phyloP scores from a whole-genome alignment of 1,140 invertebrate species.

The Pogonomyrmex barbatus region DNA sequence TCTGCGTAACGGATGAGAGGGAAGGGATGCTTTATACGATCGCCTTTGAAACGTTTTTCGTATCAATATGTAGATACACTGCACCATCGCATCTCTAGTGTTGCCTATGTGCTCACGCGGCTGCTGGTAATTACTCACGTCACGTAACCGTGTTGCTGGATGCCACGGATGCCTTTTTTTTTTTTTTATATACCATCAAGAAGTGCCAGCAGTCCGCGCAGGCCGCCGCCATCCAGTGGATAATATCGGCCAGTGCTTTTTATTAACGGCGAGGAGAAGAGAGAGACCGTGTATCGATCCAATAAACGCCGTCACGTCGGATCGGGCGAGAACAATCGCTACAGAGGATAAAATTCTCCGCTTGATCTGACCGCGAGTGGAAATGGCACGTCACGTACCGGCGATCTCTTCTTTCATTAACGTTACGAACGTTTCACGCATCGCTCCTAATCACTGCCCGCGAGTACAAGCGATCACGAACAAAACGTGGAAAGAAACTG shows the following conservation, averaged over 20 bases:
- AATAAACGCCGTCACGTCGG: slow-evolving; percentile 63
- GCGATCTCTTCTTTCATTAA: slow-evolving; percentile 66
- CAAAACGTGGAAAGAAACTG: slow-evolving; percentile 44
- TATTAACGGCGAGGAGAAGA: slow-evolving; percentile 52
- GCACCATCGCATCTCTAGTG: slow-evolving; percentile 5
- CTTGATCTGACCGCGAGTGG: slow-evolving; percentile 62
- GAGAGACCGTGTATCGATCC: slow-evolving; percentile 51
- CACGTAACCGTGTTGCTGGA: slow-evolving; percentile 53
- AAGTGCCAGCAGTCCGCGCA: slow-evolving; percentile 61
- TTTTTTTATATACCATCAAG: slow-evolving; percentile 48
- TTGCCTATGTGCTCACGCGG: slow-evolving; percentile 35
- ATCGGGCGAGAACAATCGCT: slow-evolving; percentile 59
- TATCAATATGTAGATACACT: slow-evolving; percentile 30
- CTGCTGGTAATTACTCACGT: slow-evolving; percentile 68
- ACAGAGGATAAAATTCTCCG: slow-evolving; percentile 52
- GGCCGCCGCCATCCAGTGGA: slow-evolving; percentile 58
- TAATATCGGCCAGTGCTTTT: slow-evolving; percentile 70
- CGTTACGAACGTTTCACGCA: slow-evolving; percentile 69
- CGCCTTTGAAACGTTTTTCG: slow-evolving; percentile 51
- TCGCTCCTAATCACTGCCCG: slow-evolving; percentile 63
- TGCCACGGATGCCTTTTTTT: slow-evolving; percentile 27
- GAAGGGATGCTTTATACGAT: slow-evolving; percentile 30
- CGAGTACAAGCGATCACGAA: slow-evolving; percentile 60
- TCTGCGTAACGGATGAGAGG: neutral
- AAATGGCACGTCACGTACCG: slow-evolving; percentile 63